Base-by-base conservation (phyloP, 2,888 invertebrate species). In the Blastobasis lacticolella region DNA sequence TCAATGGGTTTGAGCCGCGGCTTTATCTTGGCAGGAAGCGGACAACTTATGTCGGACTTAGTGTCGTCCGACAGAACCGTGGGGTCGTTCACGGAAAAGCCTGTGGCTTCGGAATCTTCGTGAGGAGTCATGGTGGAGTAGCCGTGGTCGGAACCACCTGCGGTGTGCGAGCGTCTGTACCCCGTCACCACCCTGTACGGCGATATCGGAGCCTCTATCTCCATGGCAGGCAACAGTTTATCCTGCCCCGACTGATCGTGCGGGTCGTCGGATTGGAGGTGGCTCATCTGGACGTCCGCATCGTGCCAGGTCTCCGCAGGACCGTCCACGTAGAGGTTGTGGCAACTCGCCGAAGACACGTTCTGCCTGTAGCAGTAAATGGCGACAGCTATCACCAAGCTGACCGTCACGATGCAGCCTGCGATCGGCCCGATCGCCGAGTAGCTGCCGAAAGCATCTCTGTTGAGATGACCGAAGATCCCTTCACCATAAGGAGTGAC, bases 51-150 rank as follows among this genome's bases (percentile, higher is more conserved):
- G 80, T 91, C 75, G 63, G 88, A 88, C 55, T 86, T 86, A 0
- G 88, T 87, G 55, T 88, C 88, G 63, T 91, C 87, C 46, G 87
- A 87, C 51, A 87, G 63, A 56, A 92, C 78, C 42, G 90, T 83
- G 0, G 92, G 91, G 64, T 93, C 93, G 48, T 92, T 90, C 6
- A 92, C 89, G 23, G 93, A 94, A 62, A 94, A 93, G 6, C 93
- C 94, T 59, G 94, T 92, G 62, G 94, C 94, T 71, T 96, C 95
- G 1, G 94, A 95, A 71, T 96, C 96, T 69, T 96, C 96, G 64
- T 96, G 95, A 1, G 95, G 95, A 0, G 96, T 96, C 96, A 96
- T 96, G 0, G 96, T 96, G 4, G 96, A 96, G 79, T 97, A 97
- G 2, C 97, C 97, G 71, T 97, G 96, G 84, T 97, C 97, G n/a